Percentiles rank a stretch among this genome's conserved stretches.
These are phyloP conservation scores for Falco cherrug DNA, from an alignment of 2,797 vertebrate species.

Conservation along the genomic window DNA sequence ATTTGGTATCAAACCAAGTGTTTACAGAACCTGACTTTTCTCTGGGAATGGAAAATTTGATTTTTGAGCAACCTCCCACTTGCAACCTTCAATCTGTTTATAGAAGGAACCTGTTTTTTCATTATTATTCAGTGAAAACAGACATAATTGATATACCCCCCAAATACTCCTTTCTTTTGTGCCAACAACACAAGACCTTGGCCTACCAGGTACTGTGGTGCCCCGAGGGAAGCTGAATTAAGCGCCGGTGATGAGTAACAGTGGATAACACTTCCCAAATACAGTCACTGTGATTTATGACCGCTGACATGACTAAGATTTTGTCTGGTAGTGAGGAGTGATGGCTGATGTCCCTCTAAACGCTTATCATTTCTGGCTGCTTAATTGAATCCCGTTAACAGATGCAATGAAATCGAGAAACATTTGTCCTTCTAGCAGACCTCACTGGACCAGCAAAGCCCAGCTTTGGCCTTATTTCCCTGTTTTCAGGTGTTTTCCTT, in stretches of 20 bases:
- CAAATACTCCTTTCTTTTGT: neutral
- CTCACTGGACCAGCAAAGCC: neutral
- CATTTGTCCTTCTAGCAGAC: neutral
- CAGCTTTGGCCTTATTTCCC: neutral
- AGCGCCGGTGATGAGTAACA: conserved; percentile 34
- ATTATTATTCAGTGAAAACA: neutral
- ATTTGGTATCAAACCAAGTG: neutral
- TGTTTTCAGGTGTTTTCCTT: neutral
- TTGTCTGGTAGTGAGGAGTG: conserved; percentile 48
- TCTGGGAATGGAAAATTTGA: neutral
- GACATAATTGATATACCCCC: neutral
- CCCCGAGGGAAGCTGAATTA: conserved; percentile 3
- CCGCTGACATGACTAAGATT: conserved; percentile 39
- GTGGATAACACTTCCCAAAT: neutral
- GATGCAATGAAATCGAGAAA: neutral
- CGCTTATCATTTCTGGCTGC: conserved; percentile 35
- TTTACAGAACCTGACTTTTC: neutral
- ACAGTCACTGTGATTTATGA: conserved; percentile 43
- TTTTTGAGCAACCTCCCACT: neutral
- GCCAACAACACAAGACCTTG: neutral
- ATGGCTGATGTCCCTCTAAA: conserved; percentile 41
- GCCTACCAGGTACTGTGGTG: neutral
- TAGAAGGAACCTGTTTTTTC: neutral
- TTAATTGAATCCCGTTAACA: conserved; percentile 48
- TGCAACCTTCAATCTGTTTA: neutral